Conservation (phyloP, 1,140 invertebrate genomes). For the Leptestheria dahalacensis region DNA sequence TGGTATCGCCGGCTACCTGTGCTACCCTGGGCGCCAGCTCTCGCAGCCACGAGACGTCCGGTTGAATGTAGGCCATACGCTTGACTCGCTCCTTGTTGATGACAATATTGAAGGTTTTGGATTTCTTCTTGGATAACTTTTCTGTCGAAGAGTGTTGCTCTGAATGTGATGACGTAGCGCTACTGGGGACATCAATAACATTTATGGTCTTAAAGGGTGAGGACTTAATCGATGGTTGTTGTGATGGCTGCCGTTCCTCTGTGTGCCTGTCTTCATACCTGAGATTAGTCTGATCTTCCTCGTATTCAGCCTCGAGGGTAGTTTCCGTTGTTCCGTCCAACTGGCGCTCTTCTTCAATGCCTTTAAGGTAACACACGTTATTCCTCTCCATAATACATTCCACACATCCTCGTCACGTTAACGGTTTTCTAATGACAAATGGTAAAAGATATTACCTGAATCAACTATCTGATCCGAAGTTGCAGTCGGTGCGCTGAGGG, state of each 20-base stretch:
- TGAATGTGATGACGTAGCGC: neutral
- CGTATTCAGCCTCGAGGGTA: neutral
- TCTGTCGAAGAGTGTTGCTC: neutral
- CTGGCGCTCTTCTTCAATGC: neutral
- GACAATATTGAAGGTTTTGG: constrained; percentile 3
- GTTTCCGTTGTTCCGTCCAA: neutral
- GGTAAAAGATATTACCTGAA: no score
- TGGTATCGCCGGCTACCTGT: neutral
- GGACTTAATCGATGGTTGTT: neutral
- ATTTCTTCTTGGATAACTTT: neutral
- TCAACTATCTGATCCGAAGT: no score
- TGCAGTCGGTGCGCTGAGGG: no score
- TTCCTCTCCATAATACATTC: no score
- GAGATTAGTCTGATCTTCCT: neutral
- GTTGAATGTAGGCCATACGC: neutral
- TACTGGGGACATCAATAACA: neutral
- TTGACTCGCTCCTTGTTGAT: neutral
- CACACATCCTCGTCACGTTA: no score
- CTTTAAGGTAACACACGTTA: neutral
- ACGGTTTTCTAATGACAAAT: neutral
- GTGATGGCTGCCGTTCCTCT: neutral
- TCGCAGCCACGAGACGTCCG: neutral
- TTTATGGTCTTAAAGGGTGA: neutral
- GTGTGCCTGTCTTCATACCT: neutral
- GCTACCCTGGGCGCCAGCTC: neutral